Conservation (phyloP, 2,113 vertebrate genomes). For the Setophaga coronata region DNA sequence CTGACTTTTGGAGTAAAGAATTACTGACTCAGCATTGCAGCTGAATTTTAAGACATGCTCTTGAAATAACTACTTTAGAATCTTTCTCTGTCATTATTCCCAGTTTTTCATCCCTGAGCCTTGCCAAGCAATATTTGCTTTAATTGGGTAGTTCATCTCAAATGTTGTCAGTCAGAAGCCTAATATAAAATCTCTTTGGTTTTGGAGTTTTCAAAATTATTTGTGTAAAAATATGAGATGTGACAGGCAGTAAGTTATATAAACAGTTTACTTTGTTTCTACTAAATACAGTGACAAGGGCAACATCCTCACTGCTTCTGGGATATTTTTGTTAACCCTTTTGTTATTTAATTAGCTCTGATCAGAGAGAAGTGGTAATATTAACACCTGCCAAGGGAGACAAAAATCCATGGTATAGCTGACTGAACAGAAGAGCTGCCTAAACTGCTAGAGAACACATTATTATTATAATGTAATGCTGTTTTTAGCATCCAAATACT, state of each 20-base stretch:
- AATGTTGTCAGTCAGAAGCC: neutral
- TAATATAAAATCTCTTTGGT: neutral
- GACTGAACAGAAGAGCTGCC: neutral
- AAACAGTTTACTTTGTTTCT: neutral
- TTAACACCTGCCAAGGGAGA: neutral
- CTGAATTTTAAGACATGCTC: neutral
- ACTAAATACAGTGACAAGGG: neutral
- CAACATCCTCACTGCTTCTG: neutral
- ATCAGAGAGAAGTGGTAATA: neutral
- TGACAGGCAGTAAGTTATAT: neutral
- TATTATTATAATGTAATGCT: neutral
- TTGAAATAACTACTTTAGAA: neutral
- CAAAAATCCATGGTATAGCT: neutral
- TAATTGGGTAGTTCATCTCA: neutral
- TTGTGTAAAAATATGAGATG: neutral
- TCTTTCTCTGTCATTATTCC: neutral
- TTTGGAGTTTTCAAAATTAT: neutral
- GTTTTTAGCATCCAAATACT: neutral
- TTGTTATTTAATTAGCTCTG: neutral
- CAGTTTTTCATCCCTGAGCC: neutral
- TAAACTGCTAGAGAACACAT: neutral
- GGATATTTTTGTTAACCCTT: neutral
- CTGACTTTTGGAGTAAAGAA: neutral
- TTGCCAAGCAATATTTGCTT: neutral
- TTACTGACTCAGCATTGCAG: conserved; percentile 4